phyloP scores from a whole-genome alignment of 1,140 invertebrate genomes.

The Bombus cullumanus region DNA sequence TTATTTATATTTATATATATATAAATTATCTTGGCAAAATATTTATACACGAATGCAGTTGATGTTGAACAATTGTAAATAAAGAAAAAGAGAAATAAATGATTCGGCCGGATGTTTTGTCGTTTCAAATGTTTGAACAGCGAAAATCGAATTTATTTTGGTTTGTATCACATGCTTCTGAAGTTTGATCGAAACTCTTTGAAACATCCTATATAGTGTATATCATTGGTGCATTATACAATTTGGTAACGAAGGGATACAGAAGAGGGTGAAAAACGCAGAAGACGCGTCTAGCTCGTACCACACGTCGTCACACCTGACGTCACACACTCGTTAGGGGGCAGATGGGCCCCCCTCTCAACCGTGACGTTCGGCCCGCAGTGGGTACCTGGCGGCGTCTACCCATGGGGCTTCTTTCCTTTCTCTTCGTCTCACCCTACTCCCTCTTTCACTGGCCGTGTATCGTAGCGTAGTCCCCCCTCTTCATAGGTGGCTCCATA shows the following conservation, averaged over 20 bases:
- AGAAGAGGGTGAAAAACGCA: constrained; percentile 21
- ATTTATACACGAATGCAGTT: too few relatives aligned
- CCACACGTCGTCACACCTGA: constrained; percentile 81
- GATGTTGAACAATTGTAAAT: too few relatives aligned
- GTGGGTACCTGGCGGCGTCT: constrained; percentile 78
- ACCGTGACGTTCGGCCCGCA: constrained; percentile 78
- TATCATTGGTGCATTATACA: too few relatives aligned
- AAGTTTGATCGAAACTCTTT: not conserved
- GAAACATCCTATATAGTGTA: too few relatives aligned
- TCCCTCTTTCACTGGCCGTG: constrained; percentile 58
- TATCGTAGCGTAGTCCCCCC: constrained; percentile 26
- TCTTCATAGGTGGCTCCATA: constrained; percentile 70
- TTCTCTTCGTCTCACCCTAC: constrained; percentile 38
- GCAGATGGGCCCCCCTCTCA: constrained; percentile 82
- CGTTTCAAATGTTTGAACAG: too few relatives aligned
- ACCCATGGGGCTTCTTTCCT: constrained; percentile 51
- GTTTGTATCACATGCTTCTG: too few relatives aligned
- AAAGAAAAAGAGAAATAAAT: too few relatives aligned
- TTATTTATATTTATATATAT: too few relatives aligned
- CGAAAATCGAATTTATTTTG: not conserved
- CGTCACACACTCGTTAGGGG: constrained; percentile 81
- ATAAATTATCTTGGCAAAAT: too few relatives aligned
- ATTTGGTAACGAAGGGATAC: not conserved
- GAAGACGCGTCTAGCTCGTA: constrained; percentile 70
- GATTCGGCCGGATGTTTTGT: too few relatives aligned